Percentiles rank a stretch among this genome's conserved stretches.
Conservation (phyloP, 2,113 vertebrate genomes). For the Meleagris gallopavo region DNA sequence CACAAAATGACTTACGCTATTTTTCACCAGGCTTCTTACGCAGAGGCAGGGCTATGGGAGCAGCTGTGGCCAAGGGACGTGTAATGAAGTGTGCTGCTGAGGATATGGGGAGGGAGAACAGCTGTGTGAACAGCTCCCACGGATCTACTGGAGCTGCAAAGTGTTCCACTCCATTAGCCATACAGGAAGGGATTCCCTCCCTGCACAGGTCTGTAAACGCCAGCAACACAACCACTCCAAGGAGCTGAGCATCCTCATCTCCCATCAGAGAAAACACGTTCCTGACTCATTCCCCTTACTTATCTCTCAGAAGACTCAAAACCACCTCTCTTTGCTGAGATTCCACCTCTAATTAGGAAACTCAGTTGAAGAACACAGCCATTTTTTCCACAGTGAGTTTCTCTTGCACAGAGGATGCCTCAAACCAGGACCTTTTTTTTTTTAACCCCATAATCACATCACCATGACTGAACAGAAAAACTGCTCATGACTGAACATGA, state of each 20-base stretch:
- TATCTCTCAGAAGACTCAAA: rapidly evolving
- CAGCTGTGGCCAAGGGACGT: background rate
- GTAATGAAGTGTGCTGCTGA: background rate
- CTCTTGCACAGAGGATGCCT: background rate
- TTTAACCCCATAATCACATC: background rate
- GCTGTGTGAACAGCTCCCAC: background rate
- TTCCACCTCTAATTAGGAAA: background rate
- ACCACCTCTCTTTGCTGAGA: background rate
- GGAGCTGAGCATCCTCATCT: background rate
- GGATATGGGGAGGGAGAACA: background rate
- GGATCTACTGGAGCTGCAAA: background rate
- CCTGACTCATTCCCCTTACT: background rate
- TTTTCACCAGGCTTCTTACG: background rate
- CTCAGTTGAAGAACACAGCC: background rate
- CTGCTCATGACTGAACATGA: background rate
- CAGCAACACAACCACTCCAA: background rate
- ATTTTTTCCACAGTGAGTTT: background rate
- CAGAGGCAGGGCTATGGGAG: background rate
- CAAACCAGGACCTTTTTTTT: background rate
- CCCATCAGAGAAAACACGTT: rapidly evolving
- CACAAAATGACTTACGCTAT: background rate
- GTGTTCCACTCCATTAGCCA: background rate
- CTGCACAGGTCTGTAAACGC: background rate
- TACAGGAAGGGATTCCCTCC: background rate
- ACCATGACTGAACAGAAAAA: background rate